These are phyloP conservation scores for Chymomyza costata DNA, from an alignment of 1,140 invertebrate species.

Conservation along the genomic window DNA sequence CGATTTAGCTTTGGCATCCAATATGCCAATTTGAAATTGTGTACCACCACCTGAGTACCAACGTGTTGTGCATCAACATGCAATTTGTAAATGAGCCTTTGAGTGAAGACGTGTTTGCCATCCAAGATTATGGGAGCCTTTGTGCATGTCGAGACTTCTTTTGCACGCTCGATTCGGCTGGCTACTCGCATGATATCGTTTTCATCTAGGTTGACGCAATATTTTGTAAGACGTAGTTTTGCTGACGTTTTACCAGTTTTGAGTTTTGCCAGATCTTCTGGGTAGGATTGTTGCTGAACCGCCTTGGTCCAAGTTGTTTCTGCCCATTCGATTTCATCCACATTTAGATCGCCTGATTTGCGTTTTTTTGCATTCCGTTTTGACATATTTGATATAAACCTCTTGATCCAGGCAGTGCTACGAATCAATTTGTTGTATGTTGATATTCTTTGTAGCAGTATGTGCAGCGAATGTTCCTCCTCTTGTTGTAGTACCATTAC, in stretches of 20 bases:
- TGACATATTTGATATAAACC: background rate
- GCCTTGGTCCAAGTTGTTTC: background rate
- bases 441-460: constrained; percentile 1
- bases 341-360: background rate
- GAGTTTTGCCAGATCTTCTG: too few species aligned
- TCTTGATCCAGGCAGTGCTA: background rate
- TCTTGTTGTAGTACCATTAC: too few species aligned
- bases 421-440: background rate
- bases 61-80: background rate
- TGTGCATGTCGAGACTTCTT: too few species aligned
- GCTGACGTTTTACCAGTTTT: background rate
- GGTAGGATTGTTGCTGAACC: background rate
- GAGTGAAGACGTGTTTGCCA: background rate
- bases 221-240: background rate
- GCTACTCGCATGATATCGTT: background rate
- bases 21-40: background rate
- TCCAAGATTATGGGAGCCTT: background rate
- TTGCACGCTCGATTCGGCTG: too few species aligned
- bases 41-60: background rate
- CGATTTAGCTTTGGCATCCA: background rate
- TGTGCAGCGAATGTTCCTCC: too few species aligned
- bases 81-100: background rate
- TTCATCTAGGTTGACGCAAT: background rate
- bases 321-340: background rate
- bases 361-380: background rate